Base-by-base conservation (phyloP, 2,113 vertebrate species). In the Pimephales promelas region DNA sequence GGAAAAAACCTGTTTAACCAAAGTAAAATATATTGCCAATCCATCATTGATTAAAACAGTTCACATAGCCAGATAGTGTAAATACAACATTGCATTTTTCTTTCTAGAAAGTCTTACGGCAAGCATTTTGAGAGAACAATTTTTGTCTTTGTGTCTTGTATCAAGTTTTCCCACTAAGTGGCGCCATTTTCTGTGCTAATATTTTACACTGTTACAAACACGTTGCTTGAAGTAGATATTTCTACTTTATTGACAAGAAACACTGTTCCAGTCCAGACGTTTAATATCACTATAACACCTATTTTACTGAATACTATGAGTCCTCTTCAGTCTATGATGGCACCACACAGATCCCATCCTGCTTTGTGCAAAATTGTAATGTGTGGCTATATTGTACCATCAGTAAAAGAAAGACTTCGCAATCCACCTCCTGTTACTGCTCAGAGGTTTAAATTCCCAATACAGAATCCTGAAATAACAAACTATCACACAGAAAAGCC, bases 391-490 rank as follows among this genome's bases (percentile, higher is more conserved):
- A 71, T 36, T 76, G 5, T 54, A 6, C 2, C 10, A 57, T 43
- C 43, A 64, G 59, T 49, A 22, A 52, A 52, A 75, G 11, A 76
- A 36, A 56, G 10, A 11, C 36, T 76, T 70, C 28, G 71, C 61
- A 84, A 47, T 78, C 70, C 68, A 85, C 85, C 85, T 88, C 86
- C 77, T 45, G 54, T 73, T 57, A 83, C 74, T 76, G 40, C 64
- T 82, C 47, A 62, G 70, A 84, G 66, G 66, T 79, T 87, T 79
- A 76, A 16, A 84, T 80, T 84, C 68, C 84, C 86, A 80, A 40
- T 28, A 49, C 56, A 36, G 71, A 40, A 43, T 28, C 54, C n/a
- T 36, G 9, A 86, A 87, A 83, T 86, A 83, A 76, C 68, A 77
- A 34, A 2, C 28, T 8, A 57, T 75, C 18, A 40, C 18, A 68